A percentile compares a stretch with the other conserved stretches of the same genome.
Conservation (phyloP, 1,140 invertebrate genomes). For the Xylocopa sonorina region DNA sequence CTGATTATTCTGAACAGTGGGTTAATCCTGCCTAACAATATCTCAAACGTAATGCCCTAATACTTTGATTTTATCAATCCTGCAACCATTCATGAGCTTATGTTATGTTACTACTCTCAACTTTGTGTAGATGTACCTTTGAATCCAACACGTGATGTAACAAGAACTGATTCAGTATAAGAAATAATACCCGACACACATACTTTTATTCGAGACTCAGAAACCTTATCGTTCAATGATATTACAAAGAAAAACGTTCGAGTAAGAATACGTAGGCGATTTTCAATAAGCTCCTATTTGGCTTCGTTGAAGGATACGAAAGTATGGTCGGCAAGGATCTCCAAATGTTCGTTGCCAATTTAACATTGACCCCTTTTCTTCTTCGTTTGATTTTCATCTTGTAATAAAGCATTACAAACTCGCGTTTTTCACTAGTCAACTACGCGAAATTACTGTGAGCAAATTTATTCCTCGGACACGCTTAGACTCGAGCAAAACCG, state of each 20-base stretch:
- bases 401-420: conserved; percentile 11
- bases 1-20: conserved; percentile 4
- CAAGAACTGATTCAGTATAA: conserved; percentile 16
- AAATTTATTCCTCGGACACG: conserved; percentile 24
- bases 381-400: neutral
- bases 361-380: neutral
- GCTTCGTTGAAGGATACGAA: conserved; percentile 48
- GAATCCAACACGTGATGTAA: neutral
- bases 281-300: conserved; percentile 49
- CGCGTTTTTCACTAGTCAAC: neutral
- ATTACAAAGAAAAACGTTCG: conserved; percentile 37
- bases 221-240: conserved; percentile 47
- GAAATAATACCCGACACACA: conserved; percentile 22
- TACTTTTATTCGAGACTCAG: conserved; percentile 43
- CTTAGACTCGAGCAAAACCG: neutral
- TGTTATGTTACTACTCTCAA: neutral
- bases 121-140: neutral
- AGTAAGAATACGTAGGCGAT: conserved; percentile 40
- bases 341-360: conserved; percentile 1
- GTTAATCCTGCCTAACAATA: neutral
- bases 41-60: neutral
- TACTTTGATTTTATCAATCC: conserved; percentile 5
- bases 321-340: conserved; percentile 42
- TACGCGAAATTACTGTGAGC: conserved; percentile 17
- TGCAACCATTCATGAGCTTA: neutral